These are phyloP conservation scores for Chauna torquata DNA, from an alignment of 2,113 vertebrate species.

Conservation along the genomic window DNA sequence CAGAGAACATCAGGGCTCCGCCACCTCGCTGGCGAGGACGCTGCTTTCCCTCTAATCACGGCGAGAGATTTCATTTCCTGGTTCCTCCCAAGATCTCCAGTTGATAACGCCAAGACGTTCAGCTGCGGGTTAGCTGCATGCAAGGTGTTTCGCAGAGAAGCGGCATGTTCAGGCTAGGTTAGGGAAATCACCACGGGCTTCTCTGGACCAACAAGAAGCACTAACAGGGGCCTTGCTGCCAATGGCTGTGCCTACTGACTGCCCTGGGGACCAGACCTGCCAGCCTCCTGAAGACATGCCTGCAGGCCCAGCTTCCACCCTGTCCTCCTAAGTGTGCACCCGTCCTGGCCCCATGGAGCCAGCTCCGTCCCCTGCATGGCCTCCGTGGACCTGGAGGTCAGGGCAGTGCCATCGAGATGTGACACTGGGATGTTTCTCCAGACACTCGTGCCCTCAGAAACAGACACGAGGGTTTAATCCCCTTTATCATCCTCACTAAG, in stretches of 20 bases:
- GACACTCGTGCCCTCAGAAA: neutral
- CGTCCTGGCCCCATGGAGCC: neutral
- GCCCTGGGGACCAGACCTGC: neutral
- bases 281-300: neutral
- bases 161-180: neutral
- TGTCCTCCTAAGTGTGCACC: neutral
- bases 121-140: neutral
- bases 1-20: neutral
- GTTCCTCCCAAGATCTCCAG: constrained; percentile 52
- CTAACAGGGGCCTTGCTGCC: neutral
- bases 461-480: neutral
- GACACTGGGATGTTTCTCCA: neutral
- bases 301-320: neutral
- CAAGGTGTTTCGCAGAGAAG: neutral
- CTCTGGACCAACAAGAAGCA: neutral
- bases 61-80: constrained; percentile 56
- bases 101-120: neutral
- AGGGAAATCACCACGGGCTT: neutral
- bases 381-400: neutral
- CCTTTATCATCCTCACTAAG: neutral
- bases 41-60: neutral
- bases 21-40: neutral
- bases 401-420: neutral
- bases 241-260: neutral
- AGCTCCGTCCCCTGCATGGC: neutral